Base-by-base conservation (phyloP, 1,140 invertebrate species). In the Liolophura sinensis region DNA sequence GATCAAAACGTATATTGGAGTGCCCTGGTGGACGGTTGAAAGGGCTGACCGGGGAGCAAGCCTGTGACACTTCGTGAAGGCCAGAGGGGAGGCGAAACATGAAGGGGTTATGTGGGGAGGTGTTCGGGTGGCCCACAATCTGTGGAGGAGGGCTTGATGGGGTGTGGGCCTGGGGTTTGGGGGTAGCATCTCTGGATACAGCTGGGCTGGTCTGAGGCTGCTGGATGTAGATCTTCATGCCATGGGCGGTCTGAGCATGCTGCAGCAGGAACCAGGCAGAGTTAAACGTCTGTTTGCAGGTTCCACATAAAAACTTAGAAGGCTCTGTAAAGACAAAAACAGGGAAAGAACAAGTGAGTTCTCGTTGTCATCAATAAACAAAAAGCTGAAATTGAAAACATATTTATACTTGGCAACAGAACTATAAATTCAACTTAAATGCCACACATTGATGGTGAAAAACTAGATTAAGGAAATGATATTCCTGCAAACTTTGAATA, bases 211-310 rank as follows among this genome's bases (percentile, higher is more conserved):
- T 92, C 84, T 98, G 96, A 20, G 93, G 95, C 81, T 98, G 96
- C 82, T 97, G 95, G 61, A 65, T 73, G 85, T 96, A 98, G 72
- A 98, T 94, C 81, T 95, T 93, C 66, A 97, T 91, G 22, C 95
- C 95, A 82, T 98, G 96, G 57, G 91, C 89, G 71, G 92, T 92
- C 84, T 98, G 96, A 20, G 93, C 95, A 81, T 98, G 96, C 82
- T 97, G 95, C 15, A 98, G 88, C 68, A 99, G 87, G 55, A 91
- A 88, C 96, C 96, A 99, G 0, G 96, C 95, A 25, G 95, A 96
- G 72, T 91, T 89, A 60, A 93, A 89, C 52, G 92, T 89, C 61
- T 92, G 90, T 73, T 95, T 95, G 86, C 96, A 98, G 47, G 95
- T 96, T 20, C 91, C 95, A 84, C 96, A 98, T 51, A 95, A 91